A percentile compares a stretch with the other conserved stretches of the same genome.
phyloP scores from a whole-genome alignment of 1,140 invertebrate species.

The Piezodorus guildinii region DNA sequence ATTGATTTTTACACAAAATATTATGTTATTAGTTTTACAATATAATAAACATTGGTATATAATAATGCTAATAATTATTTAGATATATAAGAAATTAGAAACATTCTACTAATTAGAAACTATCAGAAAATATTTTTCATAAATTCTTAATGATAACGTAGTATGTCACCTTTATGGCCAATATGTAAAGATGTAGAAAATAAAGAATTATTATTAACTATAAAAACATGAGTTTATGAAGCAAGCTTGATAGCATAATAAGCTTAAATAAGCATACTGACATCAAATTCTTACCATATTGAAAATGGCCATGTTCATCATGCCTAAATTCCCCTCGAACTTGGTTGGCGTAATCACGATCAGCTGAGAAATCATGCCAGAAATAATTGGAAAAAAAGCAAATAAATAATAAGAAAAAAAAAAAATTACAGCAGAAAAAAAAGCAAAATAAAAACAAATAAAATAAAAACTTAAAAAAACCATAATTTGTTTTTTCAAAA shows the following conservation, averaged over 20 bases:
- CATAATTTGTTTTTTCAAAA: background rate
- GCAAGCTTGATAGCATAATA: background rate
- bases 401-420: background rate
- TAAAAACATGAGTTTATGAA: background rate
- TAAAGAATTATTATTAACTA: background rate
- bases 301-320: constrained; percentile 18
- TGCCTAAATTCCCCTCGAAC: constrained; percentile 20
- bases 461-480: background rate
- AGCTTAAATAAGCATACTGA: background rate
- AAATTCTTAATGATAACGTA: too few relatives aligned
- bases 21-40: too few relatives aligned
- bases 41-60: too few relatives aligned
- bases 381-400: constrained; percentile 3
- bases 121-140: too few relatives aligned
- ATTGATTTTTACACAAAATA: too few relatives aligned
- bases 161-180: too few relatives aligned
- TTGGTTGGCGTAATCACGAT: constrained; percentile 15
- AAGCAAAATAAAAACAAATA: constrained; percentile 2
- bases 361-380: constrained; percentile 9
- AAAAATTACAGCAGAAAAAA: background rate
- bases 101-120: too few relatives aligned
- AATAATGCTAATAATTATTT: too few relatives aligned
- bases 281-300: constrained; percentile 20
- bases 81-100: too few relatives aligned
- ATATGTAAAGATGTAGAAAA: too few relatives aligned